Percentiles rank a stretch among this genome's conserved stretches.
Conservation (phyloP, 2,888 invertebrate species). For the Lochmaea capreae region DNA sequence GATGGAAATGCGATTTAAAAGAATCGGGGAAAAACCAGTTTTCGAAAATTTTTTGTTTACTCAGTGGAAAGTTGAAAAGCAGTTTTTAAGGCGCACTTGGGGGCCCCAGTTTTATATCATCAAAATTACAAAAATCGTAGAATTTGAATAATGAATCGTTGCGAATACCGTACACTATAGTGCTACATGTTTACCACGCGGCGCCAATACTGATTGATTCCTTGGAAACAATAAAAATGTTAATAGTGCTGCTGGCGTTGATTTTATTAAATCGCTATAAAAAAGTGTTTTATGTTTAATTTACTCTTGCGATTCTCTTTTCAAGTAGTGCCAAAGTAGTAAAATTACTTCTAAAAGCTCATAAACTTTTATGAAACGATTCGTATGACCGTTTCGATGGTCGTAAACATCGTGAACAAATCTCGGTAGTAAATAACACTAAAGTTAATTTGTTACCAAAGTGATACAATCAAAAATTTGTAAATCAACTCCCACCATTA, state of each 20-base stretch:
- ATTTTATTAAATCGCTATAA: not conserved
- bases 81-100: too few relatives aligned
- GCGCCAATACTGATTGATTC: too few relatives aligned
- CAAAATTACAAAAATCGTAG: too few relatives aligned
- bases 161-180: too few relatives aligned
- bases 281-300: constrained; percentile 8
- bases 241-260: not conserved
- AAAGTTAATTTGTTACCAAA: constrained; percentile 30
- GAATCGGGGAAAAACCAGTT: too few relatives aligned
- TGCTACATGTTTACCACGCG: too few relatives aligned
- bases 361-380: constrained; percentile 25
- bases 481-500: not conserved
- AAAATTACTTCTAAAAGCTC: constrained; percentile 30
- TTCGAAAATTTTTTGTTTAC: too few relatives aligned
- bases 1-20: too few relatives aligned
- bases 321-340: constrained; percentile 34
- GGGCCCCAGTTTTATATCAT: too few relatives aligned
- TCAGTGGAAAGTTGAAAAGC: too few relatives aligned
- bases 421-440: constrained; percentile 33
- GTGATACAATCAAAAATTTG: constrained; percentile 25
- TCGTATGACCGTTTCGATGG: constrained; percentile 19
- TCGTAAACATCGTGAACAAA: constrained; percentile 38
- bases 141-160: too few relatives aligned
- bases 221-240: not conserved
- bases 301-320: constrained; percentile 24